These are phyloP conservation scores for Chrysocyon brachyurus DNA, from an alignment of 2,797 vertebrate species.

Conservation along the genomic window DNA sequence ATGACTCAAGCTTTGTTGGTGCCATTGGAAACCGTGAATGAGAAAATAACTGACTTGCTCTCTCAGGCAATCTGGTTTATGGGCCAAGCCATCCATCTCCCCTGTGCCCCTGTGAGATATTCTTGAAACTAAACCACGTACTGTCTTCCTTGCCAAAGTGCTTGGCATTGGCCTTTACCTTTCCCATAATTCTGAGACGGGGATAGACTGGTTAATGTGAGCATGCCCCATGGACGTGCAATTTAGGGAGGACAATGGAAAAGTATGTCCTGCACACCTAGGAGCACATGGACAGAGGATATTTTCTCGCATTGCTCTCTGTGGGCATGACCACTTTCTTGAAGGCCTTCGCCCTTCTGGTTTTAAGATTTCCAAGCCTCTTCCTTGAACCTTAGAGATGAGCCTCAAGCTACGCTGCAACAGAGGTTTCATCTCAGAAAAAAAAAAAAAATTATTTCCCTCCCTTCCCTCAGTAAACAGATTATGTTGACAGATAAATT, in stretches of 20 bases:
- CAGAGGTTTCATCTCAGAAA: slow-evolving; percentile 68
- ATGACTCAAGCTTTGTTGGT: slow-evolving; percentile 34
- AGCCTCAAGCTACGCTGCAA: background rate
- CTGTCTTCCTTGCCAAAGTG: background rate
- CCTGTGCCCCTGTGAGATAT: background rate
- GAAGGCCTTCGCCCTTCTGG: background rate
- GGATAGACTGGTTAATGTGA: background rate
- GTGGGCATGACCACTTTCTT: background rate
- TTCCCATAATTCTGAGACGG: background rate
- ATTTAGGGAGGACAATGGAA: background rate
- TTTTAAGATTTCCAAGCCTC: background rate
- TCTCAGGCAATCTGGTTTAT: slow-evolving; percentile 31
- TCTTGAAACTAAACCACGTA: background rate
- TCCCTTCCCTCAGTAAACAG: slow-evolving; percentile 82
- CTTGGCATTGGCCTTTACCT: background rate
- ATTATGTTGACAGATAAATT: slow-evolving; percentile 87
- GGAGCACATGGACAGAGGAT: background rate
- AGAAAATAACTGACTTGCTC: slow-evolving; percentile 23
- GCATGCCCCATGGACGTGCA: background rate
- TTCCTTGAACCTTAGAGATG: background rate
- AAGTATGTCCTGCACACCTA: background rate
- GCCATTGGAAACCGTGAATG: slow-evolving; percentile 41
- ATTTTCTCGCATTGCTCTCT: background rate
- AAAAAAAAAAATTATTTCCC: slow-evolving; percentile 52
- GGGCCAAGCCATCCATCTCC: background rate